A percentile compares a stretch with the other conserved stretches of the same genome.
These are phyloP conservation scores for Urocynchramus pylzowi DNA, from an alignment of 2,113 vertebrate genomes.

Conservation along the genomic window DNA sequence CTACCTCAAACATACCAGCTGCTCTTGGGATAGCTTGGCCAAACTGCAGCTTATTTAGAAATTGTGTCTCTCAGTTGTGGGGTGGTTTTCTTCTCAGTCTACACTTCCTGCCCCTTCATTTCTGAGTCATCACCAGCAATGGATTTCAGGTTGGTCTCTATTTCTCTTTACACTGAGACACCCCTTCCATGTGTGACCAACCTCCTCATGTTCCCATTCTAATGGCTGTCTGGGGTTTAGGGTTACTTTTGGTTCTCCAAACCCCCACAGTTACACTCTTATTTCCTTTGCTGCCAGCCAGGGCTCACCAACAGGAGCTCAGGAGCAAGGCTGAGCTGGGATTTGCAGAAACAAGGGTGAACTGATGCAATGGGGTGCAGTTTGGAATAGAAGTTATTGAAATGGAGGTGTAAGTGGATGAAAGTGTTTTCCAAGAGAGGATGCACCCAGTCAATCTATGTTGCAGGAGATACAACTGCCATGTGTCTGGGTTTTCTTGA, in stretches of 20 bases:
- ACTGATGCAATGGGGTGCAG: neutral
- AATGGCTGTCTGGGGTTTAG: neutral
- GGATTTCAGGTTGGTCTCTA: neutral
- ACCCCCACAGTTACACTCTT: neutral
- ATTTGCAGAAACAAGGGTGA: neutral
- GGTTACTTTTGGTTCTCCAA: neutral
- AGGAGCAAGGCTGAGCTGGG: neutral
- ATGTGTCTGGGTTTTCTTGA: neutral
- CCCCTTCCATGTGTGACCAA: neutral
- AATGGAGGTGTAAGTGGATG: neutral
- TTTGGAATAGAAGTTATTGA: neutral
- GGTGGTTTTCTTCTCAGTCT: neutral
- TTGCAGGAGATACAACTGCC: neutral
- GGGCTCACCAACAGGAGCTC: neutral
- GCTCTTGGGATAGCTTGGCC: neutral
- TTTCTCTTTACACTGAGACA: neutral
- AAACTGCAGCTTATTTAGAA: neutral
- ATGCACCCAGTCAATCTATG: neutral
- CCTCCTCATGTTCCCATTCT: neutral
- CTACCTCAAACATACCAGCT: neutral
- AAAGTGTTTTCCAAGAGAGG: neutral
- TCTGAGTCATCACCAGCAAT: neutral
- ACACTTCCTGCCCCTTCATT: neutral
- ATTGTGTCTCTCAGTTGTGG: fast-evolving
- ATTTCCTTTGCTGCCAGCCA: neutral